Conservation (phyloP, 1,140 invertebrate species). For the Heterodera schachtii region DNA sequence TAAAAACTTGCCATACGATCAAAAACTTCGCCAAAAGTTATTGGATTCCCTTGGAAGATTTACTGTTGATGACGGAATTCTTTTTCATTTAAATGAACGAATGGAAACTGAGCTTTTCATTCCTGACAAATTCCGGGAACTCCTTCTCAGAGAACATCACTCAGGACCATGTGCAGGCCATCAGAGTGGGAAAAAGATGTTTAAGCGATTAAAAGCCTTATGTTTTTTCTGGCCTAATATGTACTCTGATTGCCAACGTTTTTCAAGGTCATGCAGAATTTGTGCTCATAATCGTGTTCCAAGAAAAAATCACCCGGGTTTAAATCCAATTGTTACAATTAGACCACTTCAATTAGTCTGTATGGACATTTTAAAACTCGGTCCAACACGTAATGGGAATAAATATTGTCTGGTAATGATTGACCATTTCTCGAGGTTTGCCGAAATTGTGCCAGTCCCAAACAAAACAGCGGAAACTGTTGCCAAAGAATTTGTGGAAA, state of each 20-base stretch:
- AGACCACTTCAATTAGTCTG: neutral
- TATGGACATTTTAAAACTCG: slow-evolving; percentile 7
- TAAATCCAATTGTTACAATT: neutral
- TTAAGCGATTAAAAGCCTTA: neutral
- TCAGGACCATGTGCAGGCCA: slow-evolving; percentile 2
- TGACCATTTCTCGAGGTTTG: neutral
- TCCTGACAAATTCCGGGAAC: neutral
- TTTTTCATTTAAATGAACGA: neutral
- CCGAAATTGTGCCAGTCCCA: neutral
- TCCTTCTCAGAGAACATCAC: neutral
- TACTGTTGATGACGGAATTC: neutral
- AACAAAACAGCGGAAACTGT: slow-evolving; percentile 10
- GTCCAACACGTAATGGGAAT: neutral
- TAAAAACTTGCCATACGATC: neutral
- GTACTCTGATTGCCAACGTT: neutral
- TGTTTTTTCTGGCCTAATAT: slow-evolving; percentile 15
- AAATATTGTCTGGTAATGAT: neutral
- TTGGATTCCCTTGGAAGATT: neutral
- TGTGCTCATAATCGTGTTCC: neutral
- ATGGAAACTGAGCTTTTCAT: neutral
- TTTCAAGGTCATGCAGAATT: neutral
- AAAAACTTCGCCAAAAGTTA: neutral
- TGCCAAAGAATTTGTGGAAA: neutral
- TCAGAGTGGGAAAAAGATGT: slow-evolving; percentile 7
- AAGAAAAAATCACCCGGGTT: neutral